These are phyloP conservation scores for Oenanthe melanoleuca DNA, from an alignment of 2,113 vertebrate species.

Conservation along the genomic window DNA sequence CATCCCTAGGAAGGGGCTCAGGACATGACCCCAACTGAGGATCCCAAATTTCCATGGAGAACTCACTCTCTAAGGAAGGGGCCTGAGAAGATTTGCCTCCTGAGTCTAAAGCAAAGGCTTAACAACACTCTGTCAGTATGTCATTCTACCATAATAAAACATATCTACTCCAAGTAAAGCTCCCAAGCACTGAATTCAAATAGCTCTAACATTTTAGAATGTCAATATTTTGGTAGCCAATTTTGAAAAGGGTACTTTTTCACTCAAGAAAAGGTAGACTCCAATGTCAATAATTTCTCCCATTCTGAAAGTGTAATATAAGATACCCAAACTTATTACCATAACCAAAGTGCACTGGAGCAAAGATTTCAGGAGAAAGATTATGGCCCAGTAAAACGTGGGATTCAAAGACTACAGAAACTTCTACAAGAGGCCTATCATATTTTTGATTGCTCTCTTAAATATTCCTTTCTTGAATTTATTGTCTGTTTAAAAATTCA, in stretches of 20 bases:
- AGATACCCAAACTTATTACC: slow-evolving; percentile 23
- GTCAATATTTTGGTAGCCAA: background rate
- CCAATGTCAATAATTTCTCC: background rate
- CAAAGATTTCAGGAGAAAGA: slow-evolving; percentile 26
- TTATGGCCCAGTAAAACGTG: background rate
- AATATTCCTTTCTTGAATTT: slow-evolving; percentile 14
- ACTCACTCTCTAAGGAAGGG: background rate
- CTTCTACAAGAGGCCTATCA: background rate
- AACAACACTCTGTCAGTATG: background rate
- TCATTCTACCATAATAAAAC: background rate
- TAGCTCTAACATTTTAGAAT: background rate
- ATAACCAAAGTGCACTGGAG: slow-evolving; percentile 32
- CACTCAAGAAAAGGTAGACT: background rate
- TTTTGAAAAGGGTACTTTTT: background rate
- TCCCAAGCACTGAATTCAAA: background rate
- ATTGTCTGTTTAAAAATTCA: background rate
- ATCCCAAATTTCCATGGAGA: background rate
- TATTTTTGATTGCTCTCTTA: background rate
- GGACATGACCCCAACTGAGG: background rate
- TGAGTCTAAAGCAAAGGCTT: background rate
- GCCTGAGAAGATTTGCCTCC: background rate
- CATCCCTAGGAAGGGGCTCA: background rate
- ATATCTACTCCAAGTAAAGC: background rate
- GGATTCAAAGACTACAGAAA: background rate
- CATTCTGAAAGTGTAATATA: slow-evolving; percentile 28